Percentiles rank a stretch among this genome's conserved stretches.
Conservation (phyloP, 2,113 vertebrate species). For the Xiphias gladius region DNA sequence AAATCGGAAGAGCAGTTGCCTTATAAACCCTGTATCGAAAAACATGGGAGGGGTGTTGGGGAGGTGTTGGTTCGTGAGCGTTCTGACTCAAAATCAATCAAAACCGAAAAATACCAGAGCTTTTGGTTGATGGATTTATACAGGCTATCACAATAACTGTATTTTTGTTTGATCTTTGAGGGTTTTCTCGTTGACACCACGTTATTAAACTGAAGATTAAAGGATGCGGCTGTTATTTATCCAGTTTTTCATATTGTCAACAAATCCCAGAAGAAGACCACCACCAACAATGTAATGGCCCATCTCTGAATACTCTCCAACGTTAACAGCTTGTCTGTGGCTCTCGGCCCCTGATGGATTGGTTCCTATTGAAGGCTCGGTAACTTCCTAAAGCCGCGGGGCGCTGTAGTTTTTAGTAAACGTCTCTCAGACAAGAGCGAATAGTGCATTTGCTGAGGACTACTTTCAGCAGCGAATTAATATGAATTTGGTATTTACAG, state of each 20-base stretch:
- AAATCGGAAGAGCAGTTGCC: constrained; percentile 10
- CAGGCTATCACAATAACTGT: background rate
- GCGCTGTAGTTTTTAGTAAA: background rate
- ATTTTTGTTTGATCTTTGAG: background rate
- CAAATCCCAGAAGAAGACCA: background rate
- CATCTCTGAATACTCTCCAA: background rate
- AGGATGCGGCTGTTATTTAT: background rate
- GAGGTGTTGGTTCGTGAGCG: too few species aligned
- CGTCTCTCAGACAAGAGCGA: background rate
- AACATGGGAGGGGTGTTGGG: too few species aligned
- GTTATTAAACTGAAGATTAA: background rate
- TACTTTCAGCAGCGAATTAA: background rate
- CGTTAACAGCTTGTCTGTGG: background rate
- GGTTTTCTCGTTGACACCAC: background rate
- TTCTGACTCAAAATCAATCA: background rate
- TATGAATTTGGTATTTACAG: background rate
- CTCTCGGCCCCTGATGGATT: background rate
- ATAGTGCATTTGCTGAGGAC: background rate
- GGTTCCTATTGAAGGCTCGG: background rate
- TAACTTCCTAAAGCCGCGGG: too few species aligned
- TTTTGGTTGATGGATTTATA: background rate
- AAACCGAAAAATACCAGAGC: background rate
- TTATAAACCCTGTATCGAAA: background rate
- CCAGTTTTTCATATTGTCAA: background rate
- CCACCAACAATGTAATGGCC: background rate